Percentiles rank a stretch among this genome's conserved stretches.
Conservation (phyloP, 37 sponge, comb jelly and placozoan genomes). For the Spongia lamella region DNA sequence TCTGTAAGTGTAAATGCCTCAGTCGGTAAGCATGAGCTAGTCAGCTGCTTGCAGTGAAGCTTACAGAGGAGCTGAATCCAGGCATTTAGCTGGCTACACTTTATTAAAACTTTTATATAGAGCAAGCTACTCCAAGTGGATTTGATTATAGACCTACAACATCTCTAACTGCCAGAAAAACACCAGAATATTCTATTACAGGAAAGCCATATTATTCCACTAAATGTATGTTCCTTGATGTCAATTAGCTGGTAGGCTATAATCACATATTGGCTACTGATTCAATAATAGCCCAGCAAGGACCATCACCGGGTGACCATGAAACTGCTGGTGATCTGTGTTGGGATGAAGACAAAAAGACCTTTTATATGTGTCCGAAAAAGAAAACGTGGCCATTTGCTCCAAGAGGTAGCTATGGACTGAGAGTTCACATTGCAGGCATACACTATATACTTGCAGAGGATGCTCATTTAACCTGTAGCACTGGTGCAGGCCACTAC, state of each 20-base stretch:
- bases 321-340: slow-evolving; percentile 14
- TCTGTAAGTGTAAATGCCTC: too few relatives aligned
- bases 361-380: slow-evolving; percentile 28
- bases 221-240: not conserved
- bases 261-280: not conserved
- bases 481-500: slow-evolving; percentile 50
- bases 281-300: not conserved
- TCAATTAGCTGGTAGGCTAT: too few relatives aligned
- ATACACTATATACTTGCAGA: slow-evolving; percentile 4
- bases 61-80: too few relatives aligned
- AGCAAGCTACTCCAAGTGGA: slow-evolving; percentile 17
- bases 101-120: not conserved
- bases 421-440: not conserved
- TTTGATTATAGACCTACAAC: slow-evolving; percentile 24
- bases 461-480: slow-evolving; percentile 55
- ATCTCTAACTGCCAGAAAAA: not conserved
- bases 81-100: too few relatives aligned
- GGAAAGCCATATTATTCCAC: slow-evolving; percentile 6
- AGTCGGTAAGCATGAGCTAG: too few relatives aligned
- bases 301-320: slow-evolving; percentile 46
- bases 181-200: slow-evolving; percentile 20
- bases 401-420: slow-evolving; percentile 13
- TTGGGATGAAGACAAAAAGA: slow-evolving; percentile 42
- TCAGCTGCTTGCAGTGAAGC: too few relatives aligned
- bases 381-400: slow-evolving; percentile 53